Conservation (phyloP, 2,888 invertebrate genomes). For the Cremastinae sp. region DNA sequence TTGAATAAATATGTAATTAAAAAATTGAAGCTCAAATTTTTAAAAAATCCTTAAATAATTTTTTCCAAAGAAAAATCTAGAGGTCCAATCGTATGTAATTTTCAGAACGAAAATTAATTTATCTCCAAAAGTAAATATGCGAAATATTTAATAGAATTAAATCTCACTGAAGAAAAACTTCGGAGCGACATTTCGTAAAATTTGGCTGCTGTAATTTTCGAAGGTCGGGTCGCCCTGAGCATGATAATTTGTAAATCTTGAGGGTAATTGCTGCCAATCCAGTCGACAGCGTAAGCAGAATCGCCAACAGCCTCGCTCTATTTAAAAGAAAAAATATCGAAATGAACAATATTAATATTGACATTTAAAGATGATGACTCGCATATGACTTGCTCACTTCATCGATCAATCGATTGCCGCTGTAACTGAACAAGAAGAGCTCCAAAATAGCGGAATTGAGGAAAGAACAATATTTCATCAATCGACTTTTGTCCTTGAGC, state of each 20-base stretch:
- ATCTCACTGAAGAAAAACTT: slow-evolving; percentile 71
- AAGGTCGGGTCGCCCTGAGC: slow-evolving; percentile 68
- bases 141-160: background rate
- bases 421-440: slow-evolving; percentile 74
- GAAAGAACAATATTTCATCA: slow-evolving; percentile 71
- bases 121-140: background rate
- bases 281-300: slow-evolving; percentile 68
- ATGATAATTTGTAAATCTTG: slow-evolving; percentile 68
- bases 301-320: slow-evolving; percentile 70
- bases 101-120: no score
- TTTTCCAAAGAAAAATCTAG: no score
- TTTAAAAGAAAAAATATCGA: background rate
- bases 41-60: no score
- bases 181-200: slow-evolving; percentile 74
- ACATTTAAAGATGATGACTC: background rate
- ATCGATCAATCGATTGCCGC: slow-evolving; percentile 71
- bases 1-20: no score
- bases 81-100: no score
- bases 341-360: background rate
- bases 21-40: no score
- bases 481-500: slow-evolving; percentile 65
- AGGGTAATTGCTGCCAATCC: slow-evolving; percentile 65
- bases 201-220: slow-evolving; percentile 74
- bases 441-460: slow-evolving; percentile 72
- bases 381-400: slow-evolving; percentile 64